phyloP scores from a whole-genome alignment of 1,140 invertebrate genomes.

The Plutomurus gul region DNA sequence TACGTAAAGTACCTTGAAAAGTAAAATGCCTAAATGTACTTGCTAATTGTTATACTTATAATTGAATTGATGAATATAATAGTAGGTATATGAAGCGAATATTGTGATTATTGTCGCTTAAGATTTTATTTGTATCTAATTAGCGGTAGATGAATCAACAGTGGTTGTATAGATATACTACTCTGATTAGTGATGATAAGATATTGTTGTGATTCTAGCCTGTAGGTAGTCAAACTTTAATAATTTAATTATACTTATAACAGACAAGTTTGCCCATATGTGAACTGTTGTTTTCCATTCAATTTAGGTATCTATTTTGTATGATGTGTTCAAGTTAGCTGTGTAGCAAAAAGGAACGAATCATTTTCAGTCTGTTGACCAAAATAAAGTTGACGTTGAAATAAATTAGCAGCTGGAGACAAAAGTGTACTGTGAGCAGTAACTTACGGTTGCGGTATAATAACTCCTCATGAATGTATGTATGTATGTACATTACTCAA shows the following conservation, averaged over 20 bases:
- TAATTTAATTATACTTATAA: neutral
- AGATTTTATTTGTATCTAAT: constrained; percentile 27
- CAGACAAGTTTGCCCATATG: no score
- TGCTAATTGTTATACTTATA: constrained; percentile 12
- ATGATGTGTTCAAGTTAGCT: neutral
- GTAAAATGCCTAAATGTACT: neutral
- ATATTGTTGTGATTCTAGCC: constrained; percentile 23
- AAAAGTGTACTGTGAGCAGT: no score
- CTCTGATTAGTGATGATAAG: neutral
- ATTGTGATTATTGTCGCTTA: constrained; percentile 20
- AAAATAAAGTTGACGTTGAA: neutral
- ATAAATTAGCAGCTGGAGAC: neutral
- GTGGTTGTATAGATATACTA: neutral
- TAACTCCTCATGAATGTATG: no score
- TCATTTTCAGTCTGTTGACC: neutral
- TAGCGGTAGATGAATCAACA: neutral
- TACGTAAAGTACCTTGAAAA: neutral
- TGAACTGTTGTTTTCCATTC: no score
- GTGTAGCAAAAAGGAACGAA: no score
- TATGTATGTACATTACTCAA: no score
- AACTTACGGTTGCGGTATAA: no score
- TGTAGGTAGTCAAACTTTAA: neutral
- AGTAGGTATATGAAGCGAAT: neutral
- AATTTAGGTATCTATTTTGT: neutral
- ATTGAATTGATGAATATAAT: neutral